Percentiles rank a stretch among this genome's conserved stretches.
Conservation (phyloP, 2,113 vertebrate genomes). For the Clarias batrachus region DNA sequence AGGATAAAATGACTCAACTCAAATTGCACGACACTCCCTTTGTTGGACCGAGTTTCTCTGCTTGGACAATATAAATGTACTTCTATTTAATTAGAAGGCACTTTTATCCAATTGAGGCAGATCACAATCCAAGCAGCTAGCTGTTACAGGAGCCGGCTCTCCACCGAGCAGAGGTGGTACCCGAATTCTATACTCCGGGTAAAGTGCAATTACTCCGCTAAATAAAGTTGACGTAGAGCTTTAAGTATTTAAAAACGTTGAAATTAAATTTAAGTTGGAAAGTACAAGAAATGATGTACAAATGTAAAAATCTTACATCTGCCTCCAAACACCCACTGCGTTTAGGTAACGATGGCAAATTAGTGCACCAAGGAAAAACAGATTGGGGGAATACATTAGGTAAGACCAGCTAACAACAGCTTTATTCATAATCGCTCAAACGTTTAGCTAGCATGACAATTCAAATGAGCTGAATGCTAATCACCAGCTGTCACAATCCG, state of each 20-base stretch:
- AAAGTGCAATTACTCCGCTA: slow-evolving; percentile 22
- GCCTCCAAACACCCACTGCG: neutral
- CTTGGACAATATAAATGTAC: slow-evolving; percentile 22
- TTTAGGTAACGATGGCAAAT: neutral
- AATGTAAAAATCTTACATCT: neutral
- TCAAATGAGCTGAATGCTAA: neutral
- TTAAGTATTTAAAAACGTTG: neutral
- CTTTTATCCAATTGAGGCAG: slow-evolving; percentile 21
- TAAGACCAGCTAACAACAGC: neutral
- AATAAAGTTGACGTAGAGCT: slow-evolving; percentile 10
- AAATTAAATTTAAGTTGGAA: neutral
- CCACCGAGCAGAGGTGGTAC: slow-evolving; percentile 13
- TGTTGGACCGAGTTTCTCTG: slow-evolving; percentile 27
- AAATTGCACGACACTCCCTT: slow-evolving; percentile 45
- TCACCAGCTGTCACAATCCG: neutral
- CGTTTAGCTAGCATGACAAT: neutral
- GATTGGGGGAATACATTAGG: neutral
- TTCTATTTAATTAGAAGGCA: slow-evolving; percentile 9
- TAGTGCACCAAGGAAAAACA: neutral
- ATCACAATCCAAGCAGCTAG: slow-evolving; percentile 21
- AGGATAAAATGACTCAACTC: slow-evolving; percentile 20
- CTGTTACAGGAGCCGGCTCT: neutral
- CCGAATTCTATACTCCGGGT: neutral
- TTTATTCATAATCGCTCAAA: neutral
- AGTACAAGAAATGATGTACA: neutral